phyloP scores from a whole-genome alignment of 2,797 vertebrate species.

The Gallinago stenura region DNA sequence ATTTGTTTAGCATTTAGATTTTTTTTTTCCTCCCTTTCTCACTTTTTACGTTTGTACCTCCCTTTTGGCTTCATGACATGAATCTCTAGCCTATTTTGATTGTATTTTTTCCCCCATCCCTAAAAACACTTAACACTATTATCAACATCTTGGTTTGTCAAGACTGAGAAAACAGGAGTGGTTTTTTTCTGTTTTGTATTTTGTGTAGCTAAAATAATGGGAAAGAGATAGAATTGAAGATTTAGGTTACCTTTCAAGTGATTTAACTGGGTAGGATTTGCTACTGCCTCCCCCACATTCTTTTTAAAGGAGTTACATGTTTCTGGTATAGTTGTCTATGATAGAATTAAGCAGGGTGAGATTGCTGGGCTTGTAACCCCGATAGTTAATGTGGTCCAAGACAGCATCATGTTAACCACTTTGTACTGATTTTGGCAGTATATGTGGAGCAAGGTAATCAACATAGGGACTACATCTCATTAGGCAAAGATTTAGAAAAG shows the following conservation, averaged over 20 bases:
- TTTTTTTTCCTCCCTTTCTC: neutral
- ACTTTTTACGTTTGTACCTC: neutral
- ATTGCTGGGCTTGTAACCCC: neutral
- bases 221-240: neutral
- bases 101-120: constrained; percentile 2
- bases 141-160: neutral
- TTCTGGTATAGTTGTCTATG: neutral
- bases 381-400: neutral
- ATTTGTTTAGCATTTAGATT: neutral
- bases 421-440: neutral
- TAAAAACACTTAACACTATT: neutral
- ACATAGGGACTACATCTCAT: neutral
- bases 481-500: neutral
- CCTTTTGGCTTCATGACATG: neutral
- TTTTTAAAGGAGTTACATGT: neutral
- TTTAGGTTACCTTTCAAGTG: neutral
- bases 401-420: neutral
- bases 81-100: neutral
- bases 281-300: neutral
- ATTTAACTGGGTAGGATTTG: neutral
- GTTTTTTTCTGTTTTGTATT: neutral
- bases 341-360: neutral
- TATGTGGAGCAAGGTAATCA: neutral
- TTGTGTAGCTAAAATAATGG: neutral
- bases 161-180: neutral